Percentiles rank a stretch among this genome's conserved stretches.
Conservation (phyloP, 2,888 invertebrate species). For the Gonocerus acuteangulatus region DNA sequence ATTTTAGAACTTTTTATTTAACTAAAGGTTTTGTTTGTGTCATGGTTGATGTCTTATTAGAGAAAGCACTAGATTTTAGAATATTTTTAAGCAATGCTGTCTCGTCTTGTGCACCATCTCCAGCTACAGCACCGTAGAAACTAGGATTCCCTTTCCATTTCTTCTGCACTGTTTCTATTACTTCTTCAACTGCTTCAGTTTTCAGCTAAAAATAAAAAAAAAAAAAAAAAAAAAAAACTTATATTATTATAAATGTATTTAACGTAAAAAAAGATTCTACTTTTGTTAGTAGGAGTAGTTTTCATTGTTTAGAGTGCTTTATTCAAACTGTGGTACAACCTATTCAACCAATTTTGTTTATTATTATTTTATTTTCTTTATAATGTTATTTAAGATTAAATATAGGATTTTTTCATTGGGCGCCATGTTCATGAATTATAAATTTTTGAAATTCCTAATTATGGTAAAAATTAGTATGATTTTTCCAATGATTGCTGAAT, state of each 20-base stretch:
- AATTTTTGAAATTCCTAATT: no score
- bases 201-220: slow-evolving; percentile 3
- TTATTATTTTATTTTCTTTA: no score
- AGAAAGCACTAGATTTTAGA: not conserved
- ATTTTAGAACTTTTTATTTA: not conserved
- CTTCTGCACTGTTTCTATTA: slow-evolving; percentile 43
- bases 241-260: not conserved
- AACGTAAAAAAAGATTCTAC: no score
- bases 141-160: slow-evolving; percentile 58
- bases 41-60: not conserved
- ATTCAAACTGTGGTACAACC: no score
- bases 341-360: no score
- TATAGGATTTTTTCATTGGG: no score
- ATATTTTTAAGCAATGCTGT: not conserved
- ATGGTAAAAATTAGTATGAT: no score
- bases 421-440: no score
- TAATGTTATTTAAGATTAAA: no score
- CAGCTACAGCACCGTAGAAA: slow-evolving; percentile 70
- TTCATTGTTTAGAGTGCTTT: no score
- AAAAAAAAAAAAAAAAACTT: not conserved
- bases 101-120: slow-evolving; percentile 54
- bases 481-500: no score
- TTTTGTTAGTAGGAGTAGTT: no score
- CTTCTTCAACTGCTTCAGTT: not conserved
- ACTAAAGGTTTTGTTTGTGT: not conserved